Conservation (phyloP, 2,797 vertebrate genomes). For the Sebastes matsubarae region DNA sequence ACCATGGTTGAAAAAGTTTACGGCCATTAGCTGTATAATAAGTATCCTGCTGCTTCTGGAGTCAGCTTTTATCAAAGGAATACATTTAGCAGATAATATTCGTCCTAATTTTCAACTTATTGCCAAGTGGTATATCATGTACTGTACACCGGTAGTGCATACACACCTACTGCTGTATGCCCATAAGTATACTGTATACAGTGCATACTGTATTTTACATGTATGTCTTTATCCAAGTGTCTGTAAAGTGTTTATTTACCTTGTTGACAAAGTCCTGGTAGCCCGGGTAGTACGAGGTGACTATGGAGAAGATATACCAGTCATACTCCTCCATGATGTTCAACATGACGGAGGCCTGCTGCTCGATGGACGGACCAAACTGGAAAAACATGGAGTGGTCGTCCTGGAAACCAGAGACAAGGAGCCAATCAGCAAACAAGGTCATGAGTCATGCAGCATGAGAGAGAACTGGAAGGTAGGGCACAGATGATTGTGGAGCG, state of each 20-base stretch:
- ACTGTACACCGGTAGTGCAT: not conserved
- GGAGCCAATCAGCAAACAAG: slow-evolving; percentile 68
- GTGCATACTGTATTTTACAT: not conserved
- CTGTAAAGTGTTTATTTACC: slow-evolving; percentile 72
- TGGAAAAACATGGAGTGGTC: slow-evolving; percentile 99
- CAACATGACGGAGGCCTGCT: slow-evolving; percentile 98
- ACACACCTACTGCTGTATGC: not conserved
- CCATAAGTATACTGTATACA: not conserved
- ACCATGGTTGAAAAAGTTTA: slow-evolving; percentile 11
- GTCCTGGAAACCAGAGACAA: slow-evolving; percentile 85
- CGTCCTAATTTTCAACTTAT: not conserved
- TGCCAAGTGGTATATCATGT: not conserved
- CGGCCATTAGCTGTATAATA: slow-evolving; percentile 6
- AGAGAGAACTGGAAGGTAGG: slow-evolving; percentile 46
- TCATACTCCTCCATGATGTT: slow-evolving; percentile 99
- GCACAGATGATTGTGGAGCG: slow-evolving; percentile 44
- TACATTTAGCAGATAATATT: slow-evolving; percentile 3
- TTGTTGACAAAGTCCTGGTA: slow-evolving; percentile 99
- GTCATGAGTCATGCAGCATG: slow-evolving; percentile 62
- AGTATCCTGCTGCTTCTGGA: slow-evolving; percentile 18
- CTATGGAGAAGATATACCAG: slow-evolving; percentile 99
- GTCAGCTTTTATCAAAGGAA: slow-evolving; percentile 15
- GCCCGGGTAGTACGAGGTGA: slow-evolving; percentile 98
- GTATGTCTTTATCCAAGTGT: not conserved
- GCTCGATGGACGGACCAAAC: slow-evolving; percentile 97